These are phyloP conservation scores for Leucopsar rothschildi DNA, from an alignment of 2,113 vertebrate species.

Conservation along the genomic window DNA sequence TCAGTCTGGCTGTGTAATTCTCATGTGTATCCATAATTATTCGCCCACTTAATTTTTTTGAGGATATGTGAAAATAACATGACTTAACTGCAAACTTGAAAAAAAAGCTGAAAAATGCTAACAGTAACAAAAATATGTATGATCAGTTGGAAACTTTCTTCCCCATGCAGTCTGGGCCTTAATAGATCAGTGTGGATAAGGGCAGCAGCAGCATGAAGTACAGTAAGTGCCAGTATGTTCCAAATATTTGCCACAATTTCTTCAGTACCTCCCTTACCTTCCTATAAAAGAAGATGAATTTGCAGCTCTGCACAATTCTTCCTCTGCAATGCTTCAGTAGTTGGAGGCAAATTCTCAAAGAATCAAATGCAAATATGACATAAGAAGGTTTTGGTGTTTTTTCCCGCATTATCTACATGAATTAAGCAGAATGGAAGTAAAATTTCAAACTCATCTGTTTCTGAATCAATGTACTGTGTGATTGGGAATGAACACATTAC, in stretches of 20 bases:
- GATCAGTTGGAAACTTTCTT: not conserved
- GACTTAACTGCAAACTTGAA: not conserved
- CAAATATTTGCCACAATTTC: not conserved
- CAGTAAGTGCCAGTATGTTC: not conserved
- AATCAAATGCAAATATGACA: not conserved
- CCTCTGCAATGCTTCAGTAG: not conserved
- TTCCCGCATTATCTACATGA: not conserved
- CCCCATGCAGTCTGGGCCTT: not conserved
- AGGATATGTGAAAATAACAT: not conserved
- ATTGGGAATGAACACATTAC: not conserved
- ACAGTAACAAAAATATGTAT: not conserved
- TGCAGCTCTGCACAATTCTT: not conserved
- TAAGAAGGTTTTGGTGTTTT: not conserved
- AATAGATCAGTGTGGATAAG: not conserved
- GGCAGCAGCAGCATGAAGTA: not conserved
- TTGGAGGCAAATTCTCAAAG: not conserved
- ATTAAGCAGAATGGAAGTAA: not conserved
- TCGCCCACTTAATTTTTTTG: not conserved
- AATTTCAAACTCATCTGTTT: rapidly evolving
- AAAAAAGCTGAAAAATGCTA: not conserved
- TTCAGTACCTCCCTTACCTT: not conserved
- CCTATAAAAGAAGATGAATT: not conserved
- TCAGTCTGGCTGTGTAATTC: not conserved
- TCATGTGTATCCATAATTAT: not conserved
- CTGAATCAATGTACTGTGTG: not conserved